These are phyloP conservation scores for Charaxes varanes DNA, from an alignment of 1,140 invertebrate genomes.

Conservation along the genomic window DNA sequence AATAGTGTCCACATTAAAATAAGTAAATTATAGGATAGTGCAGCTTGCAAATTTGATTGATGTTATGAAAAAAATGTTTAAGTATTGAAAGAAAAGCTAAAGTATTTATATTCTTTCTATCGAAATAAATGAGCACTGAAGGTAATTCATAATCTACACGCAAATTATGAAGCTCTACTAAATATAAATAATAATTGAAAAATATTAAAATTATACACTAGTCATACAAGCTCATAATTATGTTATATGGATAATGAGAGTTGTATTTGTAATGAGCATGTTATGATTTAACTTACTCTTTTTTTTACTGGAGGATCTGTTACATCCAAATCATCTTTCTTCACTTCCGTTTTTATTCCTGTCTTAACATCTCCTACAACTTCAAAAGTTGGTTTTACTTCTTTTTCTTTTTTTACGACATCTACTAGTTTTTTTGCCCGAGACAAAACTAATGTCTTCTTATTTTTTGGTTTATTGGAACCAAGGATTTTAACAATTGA, in stretches of 20 bases:
- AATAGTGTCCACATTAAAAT: no score
- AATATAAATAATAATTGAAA: constrained; percentile 13
- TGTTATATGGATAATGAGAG: no score
- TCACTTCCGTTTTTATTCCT: constrained; percentile 61
- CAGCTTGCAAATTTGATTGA: no score
- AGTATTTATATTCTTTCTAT: no score
- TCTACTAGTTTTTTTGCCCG: constrained; percentile 82
- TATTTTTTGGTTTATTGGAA: constrained; percentile 83
- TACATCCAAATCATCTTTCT: constrained; percentile 37
- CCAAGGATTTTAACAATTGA: constrained; percentile 84
- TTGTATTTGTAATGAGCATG: background rate
- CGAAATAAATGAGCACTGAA: no score
- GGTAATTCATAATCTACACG: no score
- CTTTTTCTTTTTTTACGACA: constrained; percentile 67
- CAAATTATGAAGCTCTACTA: no score
- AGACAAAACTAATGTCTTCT: constrained; percentile 83
- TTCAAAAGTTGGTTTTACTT: constrained; percentile 71
- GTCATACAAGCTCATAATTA: no score
- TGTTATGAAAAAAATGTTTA: no score
- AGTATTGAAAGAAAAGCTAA: no score
- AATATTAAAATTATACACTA: no score
- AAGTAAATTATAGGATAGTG: no score
- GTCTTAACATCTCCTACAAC: constrained; percentile 64
- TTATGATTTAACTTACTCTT: constrained; percentile 45
- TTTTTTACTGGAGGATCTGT: constrained; percentile 56